Evolutionary conservation across 2,888 invertebrate species (phyloP), one percentile per base, ranked within the genome.

Genomic region (Hyposoter didymator): DNA sequence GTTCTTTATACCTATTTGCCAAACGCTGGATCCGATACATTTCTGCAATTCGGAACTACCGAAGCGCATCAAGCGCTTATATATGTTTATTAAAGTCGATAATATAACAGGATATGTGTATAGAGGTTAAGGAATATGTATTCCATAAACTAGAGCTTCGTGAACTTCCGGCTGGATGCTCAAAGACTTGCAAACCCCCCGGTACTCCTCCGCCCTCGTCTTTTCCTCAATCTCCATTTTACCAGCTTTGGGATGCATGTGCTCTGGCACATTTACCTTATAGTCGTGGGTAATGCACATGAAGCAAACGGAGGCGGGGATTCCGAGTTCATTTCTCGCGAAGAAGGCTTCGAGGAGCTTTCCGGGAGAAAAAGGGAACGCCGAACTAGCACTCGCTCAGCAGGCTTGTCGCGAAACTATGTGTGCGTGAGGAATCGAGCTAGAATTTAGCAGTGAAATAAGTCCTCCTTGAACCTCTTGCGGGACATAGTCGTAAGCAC

Each of bases 91-190:
- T 10, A 45, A 5, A 43, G 39, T 55, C 39, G 43, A 69, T 59
- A n/a, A 17, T 43, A 52, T n/a, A 39, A 62, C 19, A 47, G 3
- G 43, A 72, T 49, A 64, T 73, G 72, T 47, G 39, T 8, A 28
- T 62, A 62, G 64, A 66, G 64, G 69, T 79, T 52, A 43, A 32
- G 32, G 35, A 55, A 43, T 12, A 55, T 55, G 78, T 73, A 73
- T 78, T 78, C 47, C 75, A 47, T 76, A 73, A 82, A 72, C 72
- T 72, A 22, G 82, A 79, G 82, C 69, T 84, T 64, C 64, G 75
- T 12, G 79, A 84, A 78, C 86, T 89, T 91, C 89, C 89, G 86
- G 87, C 84, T 89, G 87, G 88, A 66, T 84, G 89, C 86, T 91
- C 91, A 91, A 91, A 91, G 90, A 86, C 81, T 79, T 32, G 47